Conservation (phyloP, 2,797 vertebrate genomes). For the Gallirallus australis region DNA sequence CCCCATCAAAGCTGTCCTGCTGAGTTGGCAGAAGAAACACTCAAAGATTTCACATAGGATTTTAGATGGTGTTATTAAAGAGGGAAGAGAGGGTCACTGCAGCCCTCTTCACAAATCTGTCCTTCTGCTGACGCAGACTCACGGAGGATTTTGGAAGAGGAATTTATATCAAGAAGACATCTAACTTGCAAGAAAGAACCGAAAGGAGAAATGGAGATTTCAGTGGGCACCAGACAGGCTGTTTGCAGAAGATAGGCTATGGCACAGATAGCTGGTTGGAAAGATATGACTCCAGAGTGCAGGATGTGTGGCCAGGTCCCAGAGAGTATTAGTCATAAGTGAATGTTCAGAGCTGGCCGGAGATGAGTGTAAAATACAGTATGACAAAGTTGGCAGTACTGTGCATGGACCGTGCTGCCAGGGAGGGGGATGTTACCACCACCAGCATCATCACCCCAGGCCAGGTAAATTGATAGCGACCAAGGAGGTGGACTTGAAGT, state of each 20-base stretch:
- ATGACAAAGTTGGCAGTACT: slow-evolving; percentile 32
- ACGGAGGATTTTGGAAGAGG: background rate
- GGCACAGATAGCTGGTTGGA: background rate
- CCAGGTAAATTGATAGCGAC: background rate
- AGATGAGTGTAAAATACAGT: slow-evolving; percentile 20
- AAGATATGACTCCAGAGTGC: background rate
- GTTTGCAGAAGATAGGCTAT: background rate
- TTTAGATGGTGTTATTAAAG: background rate
- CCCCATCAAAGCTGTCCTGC: background rate
- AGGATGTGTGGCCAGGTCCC: slow-evolving; percentile 53
- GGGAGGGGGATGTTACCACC: background rate
- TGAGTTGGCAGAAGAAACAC: background rate
- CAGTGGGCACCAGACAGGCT: background rate
- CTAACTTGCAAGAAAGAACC: background rate
- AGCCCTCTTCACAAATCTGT: background rate
- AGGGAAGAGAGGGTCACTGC: background rate
- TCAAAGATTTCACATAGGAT: background rate
- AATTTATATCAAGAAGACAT: background rate
- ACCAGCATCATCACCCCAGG: background rate
- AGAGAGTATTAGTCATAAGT: slow-evolving; percentile 42
- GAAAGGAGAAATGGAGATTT: background rate
- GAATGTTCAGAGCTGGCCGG: slow-evolving; percentile 40
- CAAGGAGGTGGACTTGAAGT: background rate
- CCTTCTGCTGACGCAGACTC: background rate
- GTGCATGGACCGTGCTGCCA: background rate